Evolutionary conservation across 2,113 vertebrate species (phyloP).

Genomic region (human (Homo sapiens)): GRCh38 chrY:26246001-26246500

Average conservation of each 20-base stretch:
- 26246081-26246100: not conserved
- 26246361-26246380: not conserved
- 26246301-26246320: not conserved
- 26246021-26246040: not conserved
- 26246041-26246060: not conserved
- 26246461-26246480: not conserved
- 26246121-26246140: conserved; percentile 28
- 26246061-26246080: not conserved
- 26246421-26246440: not conserved
- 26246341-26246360: conserved; percentile 22
- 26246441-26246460: not conserved
- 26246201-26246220: conserved; percentile 1
- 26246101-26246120: not conserved
- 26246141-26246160: not conserved
- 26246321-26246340: conserved; percentile 37
- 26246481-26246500: not conserved
- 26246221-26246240: not conserved
- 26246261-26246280: conserved; percentile 2
- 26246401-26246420: not conserved
- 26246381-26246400: conserved; percentile 6
- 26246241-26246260: conserved; percentile 45
- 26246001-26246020: not conserved
- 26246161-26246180: not conserved
- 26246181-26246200: not conserved
- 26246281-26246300: not conserved